Base-by-base conservation (phyloP, 2,797 vertebrate species). In the Acrossocheilus fasciatus region DNA sequence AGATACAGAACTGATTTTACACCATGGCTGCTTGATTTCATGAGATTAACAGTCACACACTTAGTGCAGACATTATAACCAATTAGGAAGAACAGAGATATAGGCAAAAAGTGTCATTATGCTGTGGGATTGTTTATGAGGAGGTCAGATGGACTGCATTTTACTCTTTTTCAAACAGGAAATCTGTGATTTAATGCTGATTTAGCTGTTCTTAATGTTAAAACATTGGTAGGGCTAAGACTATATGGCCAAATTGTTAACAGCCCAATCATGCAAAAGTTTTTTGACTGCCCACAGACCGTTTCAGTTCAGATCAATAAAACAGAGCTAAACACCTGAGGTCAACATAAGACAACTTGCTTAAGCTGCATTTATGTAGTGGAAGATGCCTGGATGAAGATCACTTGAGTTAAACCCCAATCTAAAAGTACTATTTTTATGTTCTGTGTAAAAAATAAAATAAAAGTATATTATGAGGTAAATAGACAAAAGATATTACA, bases 31-130 rank as follows among this genome's bases (percentile, higher is more conserved):
- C 26, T 50, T 34, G 41, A 45, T 79, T 62, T 78, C 39, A 66
- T 62, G 41, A 64, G 30, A 50, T 74, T 34, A 80, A 59, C 54
- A 66, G 45, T 50, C 45, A 20, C 62, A 86, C 69, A 54, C 54
- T 18, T 47, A 26, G 62, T 81, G 23, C 39, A 45, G 52, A 39
- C 26, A 50, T 78, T 59, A 39, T 66, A 3, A 75, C 20, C 23
- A 66, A 76, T 20, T 15, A 18, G n/a, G 2, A 77, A 77, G 10
- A 77, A 68, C 59, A 68, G 2, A 74, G 30, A 39, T 52, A 11
- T 47, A n/a, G 26, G 18, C 26, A 66, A 26, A 47, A 52, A 36
- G 43, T 34, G 15, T 75, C 11, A 83, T 45, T 34, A 47, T 39
- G 9, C 34, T 81, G 66, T 68, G 10, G 23, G 18, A 50, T 50